phyloP scores from a whole-genome alignment of 2,797 vertebrate genomes.

The Anisognathus igniventris region DNA sequence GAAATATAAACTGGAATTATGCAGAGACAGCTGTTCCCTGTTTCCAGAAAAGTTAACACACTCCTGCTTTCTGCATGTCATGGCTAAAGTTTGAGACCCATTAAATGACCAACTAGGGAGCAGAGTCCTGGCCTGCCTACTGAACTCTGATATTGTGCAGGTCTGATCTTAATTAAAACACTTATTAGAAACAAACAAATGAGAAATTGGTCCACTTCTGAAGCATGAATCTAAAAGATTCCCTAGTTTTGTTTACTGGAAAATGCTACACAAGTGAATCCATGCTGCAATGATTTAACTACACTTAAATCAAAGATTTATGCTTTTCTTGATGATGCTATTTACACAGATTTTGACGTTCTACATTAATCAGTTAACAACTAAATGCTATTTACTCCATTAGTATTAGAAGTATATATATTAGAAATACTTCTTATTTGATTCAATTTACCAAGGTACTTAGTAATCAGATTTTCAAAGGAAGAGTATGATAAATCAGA shows the following conservation, averaged over 20 bases:
- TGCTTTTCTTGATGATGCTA: neutral
- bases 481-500: neutral
- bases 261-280: neutral
- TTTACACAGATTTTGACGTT: neutral
- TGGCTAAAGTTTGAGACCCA: neutral
- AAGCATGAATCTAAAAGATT: neutral
- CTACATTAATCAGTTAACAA: neutral
- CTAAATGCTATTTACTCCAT: neutral
- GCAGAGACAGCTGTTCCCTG: neutral
- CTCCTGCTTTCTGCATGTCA: neutral
- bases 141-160: neutral
- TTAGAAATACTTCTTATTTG: neutral
- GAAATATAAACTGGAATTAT: neutral
- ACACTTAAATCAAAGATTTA: neutral
- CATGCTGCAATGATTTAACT: neutral
- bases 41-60: neutral
- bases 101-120: neutral
- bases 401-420: neutral
- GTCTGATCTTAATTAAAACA: neutral
- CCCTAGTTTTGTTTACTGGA: neutral
- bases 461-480: neutral
- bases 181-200: neutral
- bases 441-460: slow-evolving; percentile 3
- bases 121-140: neutral
- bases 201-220: neutral